phyloP scores from a whole-genome alignment of 2,797 vertebrate species.

The Carcharodon carcharias region DNA sequence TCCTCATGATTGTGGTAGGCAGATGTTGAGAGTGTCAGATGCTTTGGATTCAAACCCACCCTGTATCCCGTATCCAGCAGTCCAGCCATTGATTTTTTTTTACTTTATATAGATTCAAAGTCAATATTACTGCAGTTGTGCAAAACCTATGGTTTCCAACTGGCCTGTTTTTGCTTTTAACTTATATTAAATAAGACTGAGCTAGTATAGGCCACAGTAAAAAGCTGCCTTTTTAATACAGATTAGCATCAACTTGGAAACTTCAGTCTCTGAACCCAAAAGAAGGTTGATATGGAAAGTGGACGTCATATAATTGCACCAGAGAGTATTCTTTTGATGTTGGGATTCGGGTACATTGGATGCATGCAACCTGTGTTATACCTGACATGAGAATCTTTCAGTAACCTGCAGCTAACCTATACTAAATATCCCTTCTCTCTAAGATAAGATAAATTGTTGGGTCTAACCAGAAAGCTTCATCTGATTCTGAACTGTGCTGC shows the following conservation, averaged over 20 bases:
- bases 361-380: not conserved
- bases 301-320: not conserved
- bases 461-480: not conserved
- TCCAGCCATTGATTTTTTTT: not conserved
- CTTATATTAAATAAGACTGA: not conserved
- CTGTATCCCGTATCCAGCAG: not conserved
- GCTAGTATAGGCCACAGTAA: not conserved
- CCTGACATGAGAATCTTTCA: not conserved
- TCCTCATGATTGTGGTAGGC: not conserved
- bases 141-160: not conserved
- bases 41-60: not conserved
- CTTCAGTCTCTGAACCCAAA: not conserved
- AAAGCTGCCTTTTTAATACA: not conserved
- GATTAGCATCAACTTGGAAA: not conserved
- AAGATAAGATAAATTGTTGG: not conserved
- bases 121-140: not conserved
- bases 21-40: conserved; percentile 13
- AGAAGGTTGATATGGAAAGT: not conserved
- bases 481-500: not conserved
- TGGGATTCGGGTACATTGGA: not conserved
- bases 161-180: not conserved
- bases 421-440: not conserved
- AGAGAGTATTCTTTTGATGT: not conserved
- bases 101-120: not conserved
- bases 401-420: not conserved